Evolutionary conservation across 1,140 invertebrate genomes (phyloP), one percentile per base, ranked within the genome.

Genomic region (Samia ricini): DNA sequence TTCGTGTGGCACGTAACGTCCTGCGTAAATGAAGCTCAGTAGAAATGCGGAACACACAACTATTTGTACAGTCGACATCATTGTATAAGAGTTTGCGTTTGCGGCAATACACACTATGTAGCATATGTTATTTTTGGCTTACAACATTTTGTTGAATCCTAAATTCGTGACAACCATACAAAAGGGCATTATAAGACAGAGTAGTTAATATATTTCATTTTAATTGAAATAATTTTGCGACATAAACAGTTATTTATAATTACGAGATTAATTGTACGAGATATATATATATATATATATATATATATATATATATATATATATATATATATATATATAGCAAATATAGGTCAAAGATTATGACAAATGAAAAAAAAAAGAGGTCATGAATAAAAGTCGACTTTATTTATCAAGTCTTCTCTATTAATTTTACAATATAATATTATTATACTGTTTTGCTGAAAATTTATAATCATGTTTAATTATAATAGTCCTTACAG

Each of bases 41-140:
- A 88, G 85, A 88, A 90, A 90, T 86, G 85, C 88, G 88, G 84
- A 88, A 89, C 87, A 86, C 80, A 86, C 69, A 83, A 79, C 80
- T 83, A 84, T 87, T 87, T 87, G 85, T 86, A 85, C 79, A 83
- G 85, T 87, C 76, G 81, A 83, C 85, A 85, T 85, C 76, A 89
- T 89, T 89, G 85, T 88, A 87, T 88, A 88, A 89, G 83, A 84
- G 79, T 88, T 88, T 89, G 87, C 72, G 79, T 88, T 88, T 89
- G 87, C 74, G 70, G 74, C 81, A 86, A 82, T 69, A 69, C 76
- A 78, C 66, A 76, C 82, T 67, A 77, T 74, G 63, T 66, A 76
- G 80, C 84, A 84, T 89, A 87, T 79, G 82, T 89, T 89, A 89
- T 88, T 86, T 86, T 87, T 74, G 69, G 77, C 78, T 85, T 88